Percentiles rank a stretch among this genome's conserved stretches.
phyloP scores from a whole-genome alignment of 2,797 vertebrate species.

The Diglossa cyanea region DNA sequence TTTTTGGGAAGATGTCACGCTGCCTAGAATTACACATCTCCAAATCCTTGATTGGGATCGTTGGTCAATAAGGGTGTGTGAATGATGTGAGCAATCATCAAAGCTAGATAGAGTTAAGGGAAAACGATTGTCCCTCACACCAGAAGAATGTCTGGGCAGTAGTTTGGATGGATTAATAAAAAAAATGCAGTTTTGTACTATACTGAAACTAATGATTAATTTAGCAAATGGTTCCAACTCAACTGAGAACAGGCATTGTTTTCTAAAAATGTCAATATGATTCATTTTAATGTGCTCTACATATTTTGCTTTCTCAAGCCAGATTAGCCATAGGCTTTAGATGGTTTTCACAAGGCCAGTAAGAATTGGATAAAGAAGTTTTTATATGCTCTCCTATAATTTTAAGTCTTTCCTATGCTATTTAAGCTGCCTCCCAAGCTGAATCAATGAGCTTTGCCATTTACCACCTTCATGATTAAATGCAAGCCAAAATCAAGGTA shows the following conservation, averaged over 20 bases:
- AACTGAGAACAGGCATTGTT: background rate
- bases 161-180: background rate
- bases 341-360: background rate
- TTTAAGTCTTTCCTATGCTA: background rate
- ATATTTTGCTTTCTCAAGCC: background rate
- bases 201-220: background rate
- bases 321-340: background rate
- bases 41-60: background rate
- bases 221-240: background rate
- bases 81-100: background rate
- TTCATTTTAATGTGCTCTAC: conserved; percentile 8
- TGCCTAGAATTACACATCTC: background rate
- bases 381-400: background rate
- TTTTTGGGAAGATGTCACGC: background rate
- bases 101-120: background rate
- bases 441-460: background rate
- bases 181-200: background rate
- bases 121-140: background rate
- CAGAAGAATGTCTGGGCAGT: background rate
- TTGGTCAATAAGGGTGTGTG: background rate
- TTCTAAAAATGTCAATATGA: background rate
- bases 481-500: background rate
- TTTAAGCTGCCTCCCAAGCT: background rate
- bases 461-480: conserved; percentile 10
- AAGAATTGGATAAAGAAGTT: background rate